Evolutionary conservation across 92 coral and sea anemone genomes (phyloP), one percentile per base, ranked within the genome.

Genomic region (Metridium senile): DNA sequence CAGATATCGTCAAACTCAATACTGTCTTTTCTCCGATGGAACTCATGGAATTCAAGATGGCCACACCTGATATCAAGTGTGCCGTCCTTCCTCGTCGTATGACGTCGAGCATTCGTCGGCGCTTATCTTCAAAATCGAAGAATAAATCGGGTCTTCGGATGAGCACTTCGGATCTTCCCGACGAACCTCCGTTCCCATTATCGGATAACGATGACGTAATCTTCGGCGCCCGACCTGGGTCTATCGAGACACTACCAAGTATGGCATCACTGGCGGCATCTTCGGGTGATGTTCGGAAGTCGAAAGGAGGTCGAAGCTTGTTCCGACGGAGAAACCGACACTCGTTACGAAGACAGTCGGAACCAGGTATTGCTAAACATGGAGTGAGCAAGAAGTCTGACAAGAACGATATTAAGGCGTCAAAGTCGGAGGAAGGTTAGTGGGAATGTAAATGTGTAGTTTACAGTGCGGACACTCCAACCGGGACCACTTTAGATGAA

Each of bases 91-190:
- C 86, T 6, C 89, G 93, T 54, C 87, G 86, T 53, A 58, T 91
- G 19, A 82, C 89, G 18, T 68, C 87, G 66, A 87, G 97, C 28
- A 85, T 91, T 1, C 89, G 87, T 35, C 86, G 91, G 26, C 85
- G 93, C 33, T 79, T 91, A 52, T 85, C 93, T 22, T 26, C 84
- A 27, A 75, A 63, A 76, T 64, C 82, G 1, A 91, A 78, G 72
- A 69, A 28, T 19, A 87, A 82, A 46, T 45, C 80, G 29, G 78
- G 87, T 0, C 97, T 86, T 75, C 93, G 97, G 46, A 78, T 66
- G 65, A 91, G 97, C 78, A 80, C 97, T 19, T 91, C 97, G 21
- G 93, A 88, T 75, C 82, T 88, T 64, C 81, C 87, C 75, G 93
- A 88, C 74, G 89, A 80, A 23, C 77, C 74, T 20, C 76, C 82